Evolutionary conservation across 2,888 invertebrate genomes (phyloP).

Genomic region (Andrena minutula): DNA sequence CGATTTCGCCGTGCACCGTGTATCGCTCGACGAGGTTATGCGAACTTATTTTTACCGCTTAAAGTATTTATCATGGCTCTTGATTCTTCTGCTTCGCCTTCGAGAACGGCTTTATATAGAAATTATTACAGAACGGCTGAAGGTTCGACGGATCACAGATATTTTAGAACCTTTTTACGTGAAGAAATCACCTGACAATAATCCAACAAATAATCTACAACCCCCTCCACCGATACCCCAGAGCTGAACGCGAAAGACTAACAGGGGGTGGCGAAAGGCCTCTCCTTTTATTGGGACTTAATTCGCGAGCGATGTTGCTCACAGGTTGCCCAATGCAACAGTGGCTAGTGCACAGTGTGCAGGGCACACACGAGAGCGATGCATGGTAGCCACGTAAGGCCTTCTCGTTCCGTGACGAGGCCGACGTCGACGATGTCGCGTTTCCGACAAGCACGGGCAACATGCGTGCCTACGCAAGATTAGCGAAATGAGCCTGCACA

Average conservation of each 20-base stretch:
- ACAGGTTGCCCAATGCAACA: slow-evolving; percentile 20
- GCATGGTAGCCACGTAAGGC: slow-evolving; percentile 59
- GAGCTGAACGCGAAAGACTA: no score
- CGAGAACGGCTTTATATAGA: no score
- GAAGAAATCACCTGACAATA: background rate
- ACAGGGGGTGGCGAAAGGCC: background rate
- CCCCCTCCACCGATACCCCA: no score
- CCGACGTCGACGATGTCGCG: slow-evolving; percentile 73
- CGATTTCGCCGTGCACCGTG: slow-evolving; percentile 32
- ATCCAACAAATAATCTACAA: slow-evolving; percentile 24
- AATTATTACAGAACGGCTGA: no score
- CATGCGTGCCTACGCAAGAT: slow-evolving; percentile 76
- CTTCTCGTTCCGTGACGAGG: slow-evolving; percentile 72
- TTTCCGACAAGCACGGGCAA: slow-evolving; percentile 72
- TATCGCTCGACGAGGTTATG: slow-evolving; percentile 8
- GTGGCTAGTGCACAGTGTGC: background rate
- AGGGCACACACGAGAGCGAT: slow-evolving; percentile 24
- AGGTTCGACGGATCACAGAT: no score
- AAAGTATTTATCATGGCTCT: slow-evolving; percentile 1
- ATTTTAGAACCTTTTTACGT: no score
- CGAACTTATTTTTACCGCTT: slow-evolving; percentile 18
- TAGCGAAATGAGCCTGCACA: slow-evolving; percentile 68
- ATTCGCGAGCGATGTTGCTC: slow-evolving; percentile 45
- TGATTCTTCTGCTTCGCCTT: background rate
- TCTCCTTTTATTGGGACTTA: slow-evolving; percentile 44